Base-by-base conservation (phyloP, 2,888 invertebrate genomes). In the Mesorhabditis spiculigera region DNA sequence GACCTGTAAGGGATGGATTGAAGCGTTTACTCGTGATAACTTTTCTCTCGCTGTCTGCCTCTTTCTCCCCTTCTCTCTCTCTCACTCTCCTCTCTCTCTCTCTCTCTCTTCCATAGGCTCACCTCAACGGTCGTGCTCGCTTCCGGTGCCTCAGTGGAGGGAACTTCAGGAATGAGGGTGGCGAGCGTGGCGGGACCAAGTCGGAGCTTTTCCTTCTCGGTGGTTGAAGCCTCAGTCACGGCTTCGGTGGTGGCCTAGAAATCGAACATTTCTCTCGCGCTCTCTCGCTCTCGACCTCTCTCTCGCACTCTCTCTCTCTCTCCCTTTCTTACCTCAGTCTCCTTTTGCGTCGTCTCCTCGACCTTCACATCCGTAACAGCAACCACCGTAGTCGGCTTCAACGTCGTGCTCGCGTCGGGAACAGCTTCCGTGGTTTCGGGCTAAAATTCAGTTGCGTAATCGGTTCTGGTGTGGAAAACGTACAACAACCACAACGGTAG, bases 171-270 rank as follows among this genome's bases (percentile, higher is more conserved):
- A 50, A 50, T 50, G 10, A 50, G n/a, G 10, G 58, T 50, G 8
- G 58, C 10, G 3, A 50, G 8, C 8, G 58, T 50, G 58, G n/a
- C n/a, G 10, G n/a, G 10, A 13, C n/a, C n/a, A 10, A 13, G 58
- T 50, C 58, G 58, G n/a, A 50, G 58, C 8, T 13, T 50, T n/a
- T 50, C 58, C n/a, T 50, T 50, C 58, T 50, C 58, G 58, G 58
- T 50, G 8, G 58, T 50, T 2, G 58, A 50, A 13, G 58, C 58
- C 28, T 28, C 28, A 28, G 28, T 28, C 1, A 28, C 28, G 58
- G 10, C n/a, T 50, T 50, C 58, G 58, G 58, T 50, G 58, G 58
- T 50, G 58, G 10, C 28, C 28, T 28, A 28, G 28, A 28, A 28
- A 28, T 3, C 28, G 28, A 28, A 3, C 28, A 28, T 28, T 28